Conservation (phyloP, 1,140 invertebrate genomes). For the Megalopta genalis region DNA sequence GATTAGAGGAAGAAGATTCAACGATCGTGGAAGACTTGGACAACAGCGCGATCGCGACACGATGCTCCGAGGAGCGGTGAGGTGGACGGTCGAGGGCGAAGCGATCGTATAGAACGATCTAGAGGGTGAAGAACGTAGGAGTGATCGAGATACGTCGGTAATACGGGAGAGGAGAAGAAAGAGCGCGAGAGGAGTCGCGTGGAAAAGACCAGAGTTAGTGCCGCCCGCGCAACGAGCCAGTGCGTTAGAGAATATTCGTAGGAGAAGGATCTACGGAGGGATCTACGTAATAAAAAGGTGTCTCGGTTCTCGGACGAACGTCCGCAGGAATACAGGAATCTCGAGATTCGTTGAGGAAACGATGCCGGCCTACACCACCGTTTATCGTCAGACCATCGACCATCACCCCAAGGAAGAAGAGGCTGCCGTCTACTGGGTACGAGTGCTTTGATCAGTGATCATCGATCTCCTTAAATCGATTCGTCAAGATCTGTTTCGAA, state of each 20-base stretch:
- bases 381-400: constrained; percentile 71
- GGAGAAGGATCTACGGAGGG: constrained; percentile 27
- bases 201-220: constrained; percentile 77
- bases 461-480: too few relatives aligned
- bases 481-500: too few relatives aligned
- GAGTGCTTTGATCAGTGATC: constrained; percentile 26
- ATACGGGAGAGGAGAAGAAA: constrained; percentile 49
- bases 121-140: constrained; percentile 64
- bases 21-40: too few relatives aligned
- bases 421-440: constrained; percentile 77
- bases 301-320: not conserved
- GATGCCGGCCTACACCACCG: constrained; percentile 75
- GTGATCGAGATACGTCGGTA: constrained; percentile 68
- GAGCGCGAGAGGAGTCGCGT: constrained; percentile 59
- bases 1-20: too few relatives aligned
- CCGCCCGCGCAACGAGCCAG: constrained; percentile 76
- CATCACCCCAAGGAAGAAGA: constrained; percentile 75
- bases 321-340: constrained; percentile 3
- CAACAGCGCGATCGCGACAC: not conserved
- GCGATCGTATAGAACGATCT: constrained; percentile 19
- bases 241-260: constrained; percentile 67
- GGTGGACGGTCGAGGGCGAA: not conserved
- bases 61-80: not conserved
- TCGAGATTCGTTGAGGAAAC: constrained; percentile 34
- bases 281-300: constrained; percentile 34